These are phyloP conservation scores for Cladorhizidae sp. DNA, from an alignment of 37 sponge, comb jelly and placozoan genomes.

Conservation along the genomic window DNA sequence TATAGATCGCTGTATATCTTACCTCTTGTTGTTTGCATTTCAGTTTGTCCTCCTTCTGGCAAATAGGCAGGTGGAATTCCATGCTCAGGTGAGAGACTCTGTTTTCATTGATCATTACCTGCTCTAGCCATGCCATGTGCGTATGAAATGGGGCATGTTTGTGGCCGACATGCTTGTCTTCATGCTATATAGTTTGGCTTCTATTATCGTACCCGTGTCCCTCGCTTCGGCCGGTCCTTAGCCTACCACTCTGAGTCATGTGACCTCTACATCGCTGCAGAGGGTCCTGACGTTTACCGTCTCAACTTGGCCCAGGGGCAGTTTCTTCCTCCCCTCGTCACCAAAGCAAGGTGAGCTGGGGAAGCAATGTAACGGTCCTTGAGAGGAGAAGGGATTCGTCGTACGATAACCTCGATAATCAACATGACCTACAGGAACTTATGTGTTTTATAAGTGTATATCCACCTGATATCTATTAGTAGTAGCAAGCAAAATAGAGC, in stretches of 20 bases:
- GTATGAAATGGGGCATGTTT: not conserved
- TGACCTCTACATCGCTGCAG: slow-evolving; percentile 89
- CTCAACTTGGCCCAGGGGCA: slow-evolving; percentile 90
- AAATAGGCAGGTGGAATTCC: slow-evolving; percentile 89
- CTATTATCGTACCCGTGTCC: slow-evolving; percentile 89
- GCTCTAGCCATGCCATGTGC: not conserved
- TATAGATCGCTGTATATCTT: not conserved
- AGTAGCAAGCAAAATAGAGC: no score
- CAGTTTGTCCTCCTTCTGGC: slow-evolving; percentile 79
- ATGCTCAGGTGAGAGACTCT: slow-evolving; percentile 71
- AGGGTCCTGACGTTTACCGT: slow-evolving; percentile 85
- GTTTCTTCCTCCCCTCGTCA: slow-evolving; percentile 74
- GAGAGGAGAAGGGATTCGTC: no score
- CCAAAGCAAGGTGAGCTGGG: slow-evolving; percentile 60
- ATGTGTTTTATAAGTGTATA: no score
- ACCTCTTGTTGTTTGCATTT: not conserved
- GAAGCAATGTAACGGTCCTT: no score
- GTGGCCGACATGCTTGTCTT: not conserved
- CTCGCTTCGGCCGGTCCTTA: slow-evolving; percentile 93
- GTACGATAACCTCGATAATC: no score
- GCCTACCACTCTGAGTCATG: slow-evolving; percentile 90
- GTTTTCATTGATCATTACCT: not conserved
- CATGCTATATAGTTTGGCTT: slow-evolving; percentile 65
- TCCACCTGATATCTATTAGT: no score
- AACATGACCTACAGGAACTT: no score